Base-by-base conservation (phyloP, 2,888 invertebrate species). In the Rotaria magnacalcarata region DNA sequence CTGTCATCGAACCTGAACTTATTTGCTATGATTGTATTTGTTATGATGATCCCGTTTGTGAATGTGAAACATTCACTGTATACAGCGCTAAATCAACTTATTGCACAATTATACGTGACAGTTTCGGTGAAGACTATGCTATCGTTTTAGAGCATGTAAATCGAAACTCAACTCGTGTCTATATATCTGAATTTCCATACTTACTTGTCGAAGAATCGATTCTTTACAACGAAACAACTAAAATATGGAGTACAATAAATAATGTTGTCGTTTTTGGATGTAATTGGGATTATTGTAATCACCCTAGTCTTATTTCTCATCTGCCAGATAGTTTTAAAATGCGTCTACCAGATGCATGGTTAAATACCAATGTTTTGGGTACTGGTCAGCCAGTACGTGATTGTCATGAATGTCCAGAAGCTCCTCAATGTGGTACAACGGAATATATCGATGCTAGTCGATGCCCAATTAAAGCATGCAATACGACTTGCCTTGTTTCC, bases 321-420 rank as follows among this genome's bases (percentile, higher is more conserved):
- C 24, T 80, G 3, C 80, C 80, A 0, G n/a, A 8, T 24, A 47
- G 47, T 80, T 80, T 80, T 80, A 24, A 80, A 43, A 47, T 80
- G 47, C 10, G 80, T 11, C 43, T 80, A 11, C 21, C 24, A 11
- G 47, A 80, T 14, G 1, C 47, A 8, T 80, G 80, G 80, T 10
- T 80, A 5, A 47, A 80, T 47, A 14, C 21, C 24, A 80, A 47
- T 80, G 47, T 80, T 47, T 47, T 80, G 47, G 80, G 47, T 47
- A 47, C 2, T 80, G 47, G 47, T 11, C 10, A 24, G 47, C 24
- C 47, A 24, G 4, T n/a, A 24, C 24, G 47, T 3, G 43, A 47
- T n/a, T 80, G 80, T 80, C 80, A 80, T 47, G 80, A 80, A 80
- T 80, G 80, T 80, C 47, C 80, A 14, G 80, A 80, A 11, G 43